Conservation (phyloP, 2,888 invertebrate species). For the Graphium colonna region DNA sequence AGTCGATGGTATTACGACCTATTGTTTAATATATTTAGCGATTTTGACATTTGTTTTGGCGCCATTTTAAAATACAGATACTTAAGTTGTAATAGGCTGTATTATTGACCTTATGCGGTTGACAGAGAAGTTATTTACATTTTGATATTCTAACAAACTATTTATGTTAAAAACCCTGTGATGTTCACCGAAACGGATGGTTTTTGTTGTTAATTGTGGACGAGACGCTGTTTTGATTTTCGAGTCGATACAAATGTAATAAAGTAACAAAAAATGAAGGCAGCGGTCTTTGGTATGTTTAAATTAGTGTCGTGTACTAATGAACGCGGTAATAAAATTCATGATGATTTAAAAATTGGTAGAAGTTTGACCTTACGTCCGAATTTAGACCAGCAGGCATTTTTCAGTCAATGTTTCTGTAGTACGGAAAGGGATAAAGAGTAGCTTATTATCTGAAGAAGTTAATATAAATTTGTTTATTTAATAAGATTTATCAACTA, state of each 20-base stretch:
- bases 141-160: background rate
- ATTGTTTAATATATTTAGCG: background rate
- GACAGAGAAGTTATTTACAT: background rate
- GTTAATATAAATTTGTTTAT: no score
- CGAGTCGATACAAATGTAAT: conserved; percentile 12
- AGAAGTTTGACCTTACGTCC: no score
- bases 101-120: background rate
- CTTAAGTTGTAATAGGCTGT: background rate
- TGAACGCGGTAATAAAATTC: no score
- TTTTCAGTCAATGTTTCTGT: no score
- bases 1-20: conserved; percentile 5
- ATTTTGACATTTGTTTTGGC: background rate
- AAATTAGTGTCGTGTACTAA: no score
- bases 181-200: conserved; percentile 35
- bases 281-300: no score
- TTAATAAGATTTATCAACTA: no score
- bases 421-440: no score
- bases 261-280: background rate
- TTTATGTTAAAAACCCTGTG: conserved; percentile 21
- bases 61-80: background rate
- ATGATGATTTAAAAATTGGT: no score
- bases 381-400: no score
- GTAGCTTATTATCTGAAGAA: no score
- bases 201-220: conserved; percentile 31
- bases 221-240: conserved; percentile 14